Evolutionary conservation across 2,113 vertebrate species (phyloP).

Genomic region (Neotoma lepida): DNA sequence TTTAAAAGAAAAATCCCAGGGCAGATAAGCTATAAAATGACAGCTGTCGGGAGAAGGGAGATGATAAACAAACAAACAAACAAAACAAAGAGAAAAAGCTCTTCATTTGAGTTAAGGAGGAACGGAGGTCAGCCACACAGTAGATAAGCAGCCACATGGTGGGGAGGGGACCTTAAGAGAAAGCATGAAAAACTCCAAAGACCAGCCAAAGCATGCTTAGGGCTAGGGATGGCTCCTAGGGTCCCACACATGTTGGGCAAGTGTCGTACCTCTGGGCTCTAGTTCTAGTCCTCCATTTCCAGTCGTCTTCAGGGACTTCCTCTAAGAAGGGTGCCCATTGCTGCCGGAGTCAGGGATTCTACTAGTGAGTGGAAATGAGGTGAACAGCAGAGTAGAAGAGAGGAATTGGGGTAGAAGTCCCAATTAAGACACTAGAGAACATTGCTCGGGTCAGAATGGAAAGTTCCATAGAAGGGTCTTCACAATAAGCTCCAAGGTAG

Average conservation of each 20-base stretch:
- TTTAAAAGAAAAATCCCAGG: not conserved
- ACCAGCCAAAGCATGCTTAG: too few species aligned
- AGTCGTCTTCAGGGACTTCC: not conserved
- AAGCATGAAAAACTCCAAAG: not conserved
- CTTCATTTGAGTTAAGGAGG: not conserved
- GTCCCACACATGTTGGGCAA: not conserved
- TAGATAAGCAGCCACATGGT: not conserved
- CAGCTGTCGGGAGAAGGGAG: not conserved
- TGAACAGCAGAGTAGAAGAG: not conserved
- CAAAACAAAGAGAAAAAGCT: not conserved
- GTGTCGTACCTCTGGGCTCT: not conserved
- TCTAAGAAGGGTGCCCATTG: not conserved
- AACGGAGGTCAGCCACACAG: not conserved
- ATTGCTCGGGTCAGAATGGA: not conserved
- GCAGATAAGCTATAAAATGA: not conserved
- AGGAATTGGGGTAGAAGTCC: not conserved
- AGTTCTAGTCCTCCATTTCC: not conserved
- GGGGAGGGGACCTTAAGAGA: not conserved
- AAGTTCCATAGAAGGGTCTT: not conserved
- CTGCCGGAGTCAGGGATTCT: too few species aligned
- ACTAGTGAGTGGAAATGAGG: not conserved
- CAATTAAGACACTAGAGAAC: not conserved
- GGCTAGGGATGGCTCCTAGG: too few species aligned
- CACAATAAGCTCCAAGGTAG: not conserved
- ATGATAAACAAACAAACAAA: too few species aligned